Conservation (phyloP, 1,140 invertebrate genomes). For the Sesamia nonagrioides region DNA sequence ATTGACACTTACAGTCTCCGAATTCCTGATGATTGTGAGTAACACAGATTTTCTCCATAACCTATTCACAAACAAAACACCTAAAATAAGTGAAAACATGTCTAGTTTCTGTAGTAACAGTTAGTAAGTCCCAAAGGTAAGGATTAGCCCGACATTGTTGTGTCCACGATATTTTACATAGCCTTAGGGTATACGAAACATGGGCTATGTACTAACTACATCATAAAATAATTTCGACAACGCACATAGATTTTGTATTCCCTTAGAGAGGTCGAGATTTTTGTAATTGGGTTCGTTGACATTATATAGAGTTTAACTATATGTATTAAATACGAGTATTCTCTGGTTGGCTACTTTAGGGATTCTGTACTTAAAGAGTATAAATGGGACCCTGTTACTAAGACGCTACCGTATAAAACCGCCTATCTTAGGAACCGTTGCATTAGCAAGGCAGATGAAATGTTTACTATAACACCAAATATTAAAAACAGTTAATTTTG, state of each 20-base stretch:
- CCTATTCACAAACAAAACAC: background rate
- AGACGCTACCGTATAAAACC: too few relatives aligned
- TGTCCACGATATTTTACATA: slow-evolving; percentile 16
- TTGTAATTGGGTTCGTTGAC: slow-evolving; percentile 13
- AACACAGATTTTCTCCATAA: background rate
- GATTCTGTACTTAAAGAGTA: too few relatives aligned
- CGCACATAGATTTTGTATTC: background rate
- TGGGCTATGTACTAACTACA: slow-evolving; percentile 16
- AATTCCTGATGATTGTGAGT: too few relatives aligned
- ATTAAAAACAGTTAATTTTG: too few relatives aligned
- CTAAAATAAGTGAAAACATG: background rate
- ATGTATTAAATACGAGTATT: too few relatives aligned
- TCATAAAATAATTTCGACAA: slow-evolving; percentile 41
- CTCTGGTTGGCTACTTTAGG: too few relatives aligned
- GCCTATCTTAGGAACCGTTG: too few relatives aligned
- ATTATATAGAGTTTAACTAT: too few relatives aligned
- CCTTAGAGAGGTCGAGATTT: background rate
- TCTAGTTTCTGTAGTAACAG: background rate
- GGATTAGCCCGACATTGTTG: slow-evolving; percentile 13
- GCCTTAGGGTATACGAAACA: background rate
- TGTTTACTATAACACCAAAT: too few relatives aligned
- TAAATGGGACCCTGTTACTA: too few relatives aligned
- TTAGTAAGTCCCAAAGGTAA: background rate
- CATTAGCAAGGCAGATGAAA: too few relatives aligned
- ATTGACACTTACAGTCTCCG: too few relatives aligned